Evolutionary conservation across 2,888 invertebrate genomes (phyloP).

Genomic region (Cerceris rybyensis): DNA sequence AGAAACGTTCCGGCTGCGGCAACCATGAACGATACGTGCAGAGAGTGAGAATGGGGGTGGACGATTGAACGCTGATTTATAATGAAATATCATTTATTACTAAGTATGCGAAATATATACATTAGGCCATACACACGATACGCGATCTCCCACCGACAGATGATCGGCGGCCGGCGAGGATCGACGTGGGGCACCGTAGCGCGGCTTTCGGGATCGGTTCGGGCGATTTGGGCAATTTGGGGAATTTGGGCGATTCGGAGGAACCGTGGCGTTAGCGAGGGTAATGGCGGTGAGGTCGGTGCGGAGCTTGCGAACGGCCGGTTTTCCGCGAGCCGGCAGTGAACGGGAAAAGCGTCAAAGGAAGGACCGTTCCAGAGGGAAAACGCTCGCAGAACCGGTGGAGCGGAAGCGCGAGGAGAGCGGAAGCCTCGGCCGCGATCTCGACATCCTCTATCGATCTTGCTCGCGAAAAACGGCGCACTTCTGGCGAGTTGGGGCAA

Average conservation of each 20-base stretch:
- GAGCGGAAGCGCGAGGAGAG: slow-evolving; percentile 29
- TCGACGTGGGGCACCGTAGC: neutral
- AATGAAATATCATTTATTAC: slow-evolving; percentile 78
- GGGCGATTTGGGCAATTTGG: no score
- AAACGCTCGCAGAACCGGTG: neutral
- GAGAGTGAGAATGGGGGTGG: neutral
- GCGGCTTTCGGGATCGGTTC: no score
- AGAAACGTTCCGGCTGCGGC: neutral
- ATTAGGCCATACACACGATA: slow-evolving; percentile 78
- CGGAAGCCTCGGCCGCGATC: slow-evolving; percentile 8
- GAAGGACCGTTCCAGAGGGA: no score
- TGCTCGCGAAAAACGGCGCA: slow-evolving; percentile 35
- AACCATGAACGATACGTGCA: neutral
- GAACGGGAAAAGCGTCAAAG: no score
- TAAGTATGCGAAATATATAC: slow-evolving; percentile 78
- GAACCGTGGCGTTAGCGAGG: no score
- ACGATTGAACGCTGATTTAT: slow-evolving; percentile 3
- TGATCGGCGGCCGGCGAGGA: slow-evolving; percentile 26
- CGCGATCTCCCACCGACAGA: slow-evolving; percentile 53
- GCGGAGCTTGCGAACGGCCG: no score
- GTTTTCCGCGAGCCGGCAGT: no score
- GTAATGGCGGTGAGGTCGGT: no score
- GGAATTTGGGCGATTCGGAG: no score
- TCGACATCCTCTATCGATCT: slow-evolving; percentile 52
- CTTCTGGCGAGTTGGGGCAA: slow-evolving; percentile 41